A percentile compares a stretch with the other conserved stretches of the same genome.
Conservation (phyloP, 1,140 invertebrate species). For the Drosophila erecta region DNA sequence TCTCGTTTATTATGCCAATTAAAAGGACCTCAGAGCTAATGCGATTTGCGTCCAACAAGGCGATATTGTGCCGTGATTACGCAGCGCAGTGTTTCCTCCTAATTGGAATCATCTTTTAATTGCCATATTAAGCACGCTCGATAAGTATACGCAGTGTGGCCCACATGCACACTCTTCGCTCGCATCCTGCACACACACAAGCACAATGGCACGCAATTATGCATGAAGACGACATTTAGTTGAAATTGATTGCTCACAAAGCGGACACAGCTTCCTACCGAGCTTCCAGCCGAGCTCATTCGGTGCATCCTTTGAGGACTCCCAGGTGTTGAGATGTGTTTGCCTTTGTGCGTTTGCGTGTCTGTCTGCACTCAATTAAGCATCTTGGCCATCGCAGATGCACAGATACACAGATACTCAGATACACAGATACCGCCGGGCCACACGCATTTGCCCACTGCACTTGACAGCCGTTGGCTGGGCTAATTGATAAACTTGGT, state of each 20-base stretch:
- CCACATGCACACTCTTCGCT: background rate
- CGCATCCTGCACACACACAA: constrained; percentile 10
- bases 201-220: constrained; percentile 64
- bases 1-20: constrained; percentile 66
- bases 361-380: constrained; percentile 64
- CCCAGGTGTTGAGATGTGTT: constrained; percentile 63
- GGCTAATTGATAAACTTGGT: constrained; percentile 50
- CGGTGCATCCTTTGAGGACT: constrained; percentile 37
- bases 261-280: constrained; percentile 41
- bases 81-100: constrained; percentile 55
- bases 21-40: constrained; percentile 49
- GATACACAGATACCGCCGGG: constrained; percentile 33
- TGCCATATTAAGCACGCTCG: constrained; percentile 70
- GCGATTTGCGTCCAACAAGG: constrained; percentile 44
- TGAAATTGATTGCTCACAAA: constrained; percentile 71
- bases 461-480: constrained; percentile 34
- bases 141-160: constrained; percentile 54
- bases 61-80: constrained; percentile 58
- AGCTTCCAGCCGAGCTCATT: constrained; percentile 28
- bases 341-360: constrained; percentile 13
- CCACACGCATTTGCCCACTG: constrained; percentile 40
- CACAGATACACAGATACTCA: constrained; percentile 54
- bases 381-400: constrained; percentile 23
- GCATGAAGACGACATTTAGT: constrained; percentile 72
- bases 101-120: constrained; percentile 79